Evolutionary conservation across 2,888 invertebrate species (phyloP), one percentile per base, ranked within the genome.

Genomic region (Drosophila suboccidentalis): DNA sequence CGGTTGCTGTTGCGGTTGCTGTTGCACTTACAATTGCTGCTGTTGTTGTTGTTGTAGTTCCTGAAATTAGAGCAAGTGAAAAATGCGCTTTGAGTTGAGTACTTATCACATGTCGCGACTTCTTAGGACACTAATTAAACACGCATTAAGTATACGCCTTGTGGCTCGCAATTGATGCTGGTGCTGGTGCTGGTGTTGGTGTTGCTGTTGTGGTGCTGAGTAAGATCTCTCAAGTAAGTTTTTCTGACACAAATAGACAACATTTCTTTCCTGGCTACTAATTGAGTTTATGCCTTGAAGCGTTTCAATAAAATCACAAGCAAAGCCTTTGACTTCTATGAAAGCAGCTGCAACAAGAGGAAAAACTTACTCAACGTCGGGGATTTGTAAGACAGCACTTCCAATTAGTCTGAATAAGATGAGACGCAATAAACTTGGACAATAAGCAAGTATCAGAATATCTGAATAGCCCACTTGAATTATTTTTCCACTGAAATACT

Each of bases 111-210:
- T 68, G 54, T 38, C 36, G 26, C 57, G 13, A 34, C 53, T 19
- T 53, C 59, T 77, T 79, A 69, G 71, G 49, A 39, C 64, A 72
- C 78, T 88, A 88, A 88, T 88, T 84, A 86, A 80, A 70, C 59
- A 46, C 26, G 47, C 55, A 77, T 85, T 72, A 66, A 69, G 87
- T 41, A 65, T 82, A 75, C 62, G 78, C 70, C 63, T 13, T 34
- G 67, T 64, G 63, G 66, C 26, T 68, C 34, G 46, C 65, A 69
- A 80, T 55, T 54, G 61, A 49, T 26, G 34, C 49, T 22, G 47
- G 17, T 38, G 36, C 5, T 36, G 13, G 4, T 36, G 36, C 13
- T 36, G 36, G 2, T 11, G 36, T 36, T 36, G 36, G 13, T 13
- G 11, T 36, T 32, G 39, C 49, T 15, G 54, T 11, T 41, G 1